Evolutionary conservation across 2,888 invertebrate species (phyloP).

Genomic region (Mesoligia furuncula): DNA sequence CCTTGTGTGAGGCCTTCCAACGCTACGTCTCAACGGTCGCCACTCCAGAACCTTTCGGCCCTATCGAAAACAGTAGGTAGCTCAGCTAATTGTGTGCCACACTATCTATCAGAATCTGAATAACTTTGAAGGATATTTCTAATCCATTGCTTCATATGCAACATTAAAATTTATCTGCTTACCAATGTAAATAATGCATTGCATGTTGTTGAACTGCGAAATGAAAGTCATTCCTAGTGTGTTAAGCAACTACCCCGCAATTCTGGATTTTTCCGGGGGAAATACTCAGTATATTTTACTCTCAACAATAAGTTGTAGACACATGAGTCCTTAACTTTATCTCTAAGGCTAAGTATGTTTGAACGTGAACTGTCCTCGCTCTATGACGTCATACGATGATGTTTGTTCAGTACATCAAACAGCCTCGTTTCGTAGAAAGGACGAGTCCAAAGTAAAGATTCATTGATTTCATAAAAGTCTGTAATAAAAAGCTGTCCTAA

Average conservation of each 20-base stretch:
- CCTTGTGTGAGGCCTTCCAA: too few relatives aligned
- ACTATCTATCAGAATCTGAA: not conserved
- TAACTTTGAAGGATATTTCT: not conserved
- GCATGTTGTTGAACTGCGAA: too few relatives aligned
- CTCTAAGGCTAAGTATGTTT: not conserved
- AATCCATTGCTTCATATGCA: not conserved
- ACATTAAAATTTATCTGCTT: not conserved
- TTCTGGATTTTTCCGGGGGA: not conserved
- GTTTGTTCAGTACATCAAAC: constrained; percentile 4
- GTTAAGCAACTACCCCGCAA: not conserved
- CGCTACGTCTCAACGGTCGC: too few relatives aligned
- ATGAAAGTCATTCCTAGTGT: too few relatives aligned
- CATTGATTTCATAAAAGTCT: constrained; percentile 16
- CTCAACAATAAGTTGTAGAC: not conserved
- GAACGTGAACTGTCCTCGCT: not conserved
- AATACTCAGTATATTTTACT: not conserved
- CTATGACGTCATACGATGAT: not conserved
- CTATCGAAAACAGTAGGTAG: too few relatives aligned
- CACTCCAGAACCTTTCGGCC: too few relatives aligned
- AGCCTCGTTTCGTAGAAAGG: not conserved
- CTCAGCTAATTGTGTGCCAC: not conserved
- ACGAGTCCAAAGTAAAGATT: constrained; percentile 20
- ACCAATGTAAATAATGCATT: too few relatives aligned
- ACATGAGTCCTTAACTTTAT: not conserved
- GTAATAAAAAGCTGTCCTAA: constrained; percentile 6